Conservation (phyloP, 2,888 invertebrate genomes). For the Phalangium opilio region DNA sequence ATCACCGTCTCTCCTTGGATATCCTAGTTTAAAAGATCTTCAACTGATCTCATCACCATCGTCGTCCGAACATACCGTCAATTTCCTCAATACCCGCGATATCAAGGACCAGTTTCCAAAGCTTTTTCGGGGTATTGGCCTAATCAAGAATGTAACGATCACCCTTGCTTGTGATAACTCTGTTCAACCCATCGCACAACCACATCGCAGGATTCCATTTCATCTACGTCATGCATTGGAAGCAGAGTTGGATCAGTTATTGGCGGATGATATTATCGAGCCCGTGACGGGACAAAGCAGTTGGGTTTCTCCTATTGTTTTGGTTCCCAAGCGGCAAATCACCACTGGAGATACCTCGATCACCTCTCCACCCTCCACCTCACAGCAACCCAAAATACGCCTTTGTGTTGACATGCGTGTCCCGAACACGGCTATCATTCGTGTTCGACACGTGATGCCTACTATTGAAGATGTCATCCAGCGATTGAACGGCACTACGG, state of each 20-base stretch:
- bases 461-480: background rate
- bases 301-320: background rate
- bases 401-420: background rate
- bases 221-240: constrained; percentile 14
- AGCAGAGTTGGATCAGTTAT: background rate
- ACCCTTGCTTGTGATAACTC: constrained; percentile 8
- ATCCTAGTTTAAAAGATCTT: too few species aligned
- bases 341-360: too few species aligned
- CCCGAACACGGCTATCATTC: background rate
- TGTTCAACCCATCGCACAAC: constrained; percentile 13
- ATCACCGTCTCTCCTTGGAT: too few species aligned
- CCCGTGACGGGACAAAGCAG: background rate
- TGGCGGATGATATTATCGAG: background rate
- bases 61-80: too few species aligned
- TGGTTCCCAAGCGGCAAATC: background rate
- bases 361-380: too few species aligned
- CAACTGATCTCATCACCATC: too few species aligned
- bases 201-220: constrained; percentile 18
- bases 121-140: background rate
- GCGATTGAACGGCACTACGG: constrained; percentile 3
- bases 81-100: too few species aligned
- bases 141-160: constrained; percentile 6
- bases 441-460: background rate
- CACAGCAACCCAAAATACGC: too few species aligned
- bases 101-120: background rate